A percentile compares a stretch with the other conserved stretches of the same genome.
Evolutionary conservation across 23 tunicate genomes (phyloP).

Genomic region (Diplosoma virens): DNA sequence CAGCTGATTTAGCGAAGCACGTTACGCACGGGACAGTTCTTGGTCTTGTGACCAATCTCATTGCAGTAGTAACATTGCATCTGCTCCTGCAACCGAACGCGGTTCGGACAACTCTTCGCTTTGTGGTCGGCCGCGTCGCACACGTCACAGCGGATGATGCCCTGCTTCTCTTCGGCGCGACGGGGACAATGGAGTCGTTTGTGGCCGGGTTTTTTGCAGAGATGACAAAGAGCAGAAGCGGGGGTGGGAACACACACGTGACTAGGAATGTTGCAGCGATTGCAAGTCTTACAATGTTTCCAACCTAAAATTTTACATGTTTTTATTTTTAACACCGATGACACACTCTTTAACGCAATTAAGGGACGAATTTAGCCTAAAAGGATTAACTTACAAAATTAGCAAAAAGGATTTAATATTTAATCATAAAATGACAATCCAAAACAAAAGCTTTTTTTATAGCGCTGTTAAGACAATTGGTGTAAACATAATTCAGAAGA

Average conservation of each 20-base stretch:
- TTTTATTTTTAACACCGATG: neutral
- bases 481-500: neutral
- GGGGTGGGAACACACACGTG: slow-evolving; percentile 35
- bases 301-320: slow-evolving; percentile 38
- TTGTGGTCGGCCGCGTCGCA: too few relatives aligned
- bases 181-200: slow-evolving; percentile 58
- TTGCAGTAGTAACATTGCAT: slow-evolving; percentile 57
- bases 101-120: too few relatives aligned
- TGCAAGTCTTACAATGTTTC: slow-evolving; percentile 44
- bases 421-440: too few relatives aligned
- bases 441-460: too few relatives aligned
- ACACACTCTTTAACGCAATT: too few relatives aligned
- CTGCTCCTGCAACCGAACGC: too few relatives aligned
- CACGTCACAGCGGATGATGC: too few relatives aligned
- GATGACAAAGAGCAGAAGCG: slow-evolving; percentile 38
- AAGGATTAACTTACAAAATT: too few relatives aligned
- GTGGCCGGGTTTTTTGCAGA: slow-evolving; percentile 65
- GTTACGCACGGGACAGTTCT: slow-evolving; percentile 65
- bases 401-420: too few relatives aligned
- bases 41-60: slow-evolving; percentile 42
- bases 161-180: too few relatives aligned
- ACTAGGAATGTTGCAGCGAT: slow-evolving; percentile 43
- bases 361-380: neutral
- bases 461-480: neutral
- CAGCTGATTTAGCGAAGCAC: too few relatives aligned